Evolutionary conservation across 2,888 invertebrate genomes (phyloP).

Genomic region (Julus scanicus): DNA sequence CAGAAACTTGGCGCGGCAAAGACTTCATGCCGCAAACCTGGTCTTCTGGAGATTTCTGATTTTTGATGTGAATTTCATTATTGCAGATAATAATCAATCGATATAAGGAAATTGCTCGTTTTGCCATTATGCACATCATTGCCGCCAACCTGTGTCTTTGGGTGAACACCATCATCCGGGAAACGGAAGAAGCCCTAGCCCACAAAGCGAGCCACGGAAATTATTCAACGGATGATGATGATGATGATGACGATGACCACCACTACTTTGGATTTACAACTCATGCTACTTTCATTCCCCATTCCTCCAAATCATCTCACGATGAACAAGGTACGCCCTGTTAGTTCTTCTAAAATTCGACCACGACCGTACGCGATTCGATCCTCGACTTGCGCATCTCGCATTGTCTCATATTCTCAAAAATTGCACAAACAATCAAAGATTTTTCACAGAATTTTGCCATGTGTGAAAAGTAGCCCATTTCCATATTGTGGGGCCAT

Average conservation of each 20-base stretch:
- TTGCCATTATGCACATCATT: conserved; percentile 83
- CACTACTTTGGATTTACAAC: background rate
- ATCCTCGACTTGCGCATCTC: too few relatives aligned
- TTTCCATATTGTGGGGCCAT: background rate
- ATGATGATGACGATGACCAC: conserved; percentile 45
- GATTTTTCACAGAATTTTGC: background rate
- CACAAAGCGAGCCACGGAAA: conserved; percentile 60
- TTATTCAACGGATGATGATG: background rate
- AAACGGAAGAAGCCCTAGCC: conserved; percentile 75
- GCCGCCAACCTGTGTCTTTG: conserved; percentile 83
- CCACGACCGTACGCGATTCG: too few relatives aligned
- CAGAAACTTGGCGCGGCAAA: background rate
- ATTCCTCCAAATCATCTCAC: background rate
- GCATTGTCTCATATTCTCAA: too few relatives aligned
- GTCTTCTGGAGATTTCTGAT: background rate
- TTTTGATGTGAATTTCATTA: background rate
- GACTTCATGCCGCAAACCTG: background rate
- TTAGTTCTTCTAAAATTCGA: background rate
- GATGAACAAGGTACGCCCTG: background rate
- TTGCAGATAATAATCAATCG: conserved; percentile 72
- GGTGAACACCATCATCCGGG: conserved; percentile 80
- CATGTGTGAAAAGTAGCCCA: background rate
- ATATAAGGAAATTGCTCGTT: conserved; percentile 73
- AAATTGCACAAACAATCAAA: too few relatives aligned
- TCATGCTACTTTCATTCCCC: background rate